Evolutionary conservation across 2,888 invertebrate species (phyloP).

Genomic region (Dolichomitus sp.): DNA sequence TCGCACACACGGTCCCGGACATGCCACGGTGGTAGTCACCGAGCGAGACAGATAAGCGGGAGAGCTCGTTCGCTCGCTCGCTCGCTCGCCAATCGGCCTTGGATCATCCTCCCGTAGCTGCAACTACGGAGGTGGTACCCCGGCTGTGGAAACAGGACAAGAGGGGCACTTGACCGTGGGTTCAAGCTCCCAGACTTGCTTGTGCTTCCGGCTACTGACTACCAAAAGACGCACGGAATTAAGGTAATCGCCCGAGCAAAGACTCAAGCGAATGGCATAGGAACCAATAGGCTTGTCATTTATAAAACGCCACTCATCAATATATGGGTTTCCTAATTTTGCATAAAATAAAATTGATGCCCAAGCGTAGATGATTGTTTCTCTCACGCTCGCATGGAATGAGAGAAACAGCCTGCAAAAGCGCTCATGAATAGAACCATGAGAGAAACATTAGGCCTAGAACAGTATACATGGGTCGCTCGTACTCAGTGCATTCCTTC

Average conservation of each 20-base stretch:
- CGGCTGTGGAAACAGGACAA: constrained; percentile 5
- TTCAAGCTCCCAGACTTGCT: constrained; percentile 75
- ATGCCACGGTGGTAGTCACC: constrained; percentile 71
- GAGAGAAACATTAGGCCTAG: no score
- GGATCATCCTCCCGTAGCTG: constrained; percentile 77
- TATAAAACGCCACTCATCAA: no score
- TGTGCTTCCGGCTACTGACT: constrained; percentile 72
- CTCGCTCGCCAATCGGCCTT: constrained; percentile 78
- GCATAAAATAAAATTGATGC: no score
- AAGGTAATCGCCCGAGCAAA: background rate
- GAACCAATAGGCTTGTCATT: background rate
- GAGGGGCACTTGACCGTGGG: constrained; percentile 59
- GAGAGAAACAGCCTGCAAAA: no score
- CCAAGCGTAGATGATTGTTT: no score
- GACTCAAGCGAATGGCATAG: background rate
- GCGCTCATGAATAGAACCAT: no score
- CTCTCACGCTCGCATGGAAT: no score
- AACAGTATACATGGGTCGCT: no score
- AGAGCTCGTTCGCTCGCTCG: constrained; percentile 34
- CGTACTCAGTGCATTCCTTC: no score
- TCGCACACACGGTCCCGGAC: constrained; percentile 56
- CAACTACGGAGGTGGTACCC: constrained; percentile 73
- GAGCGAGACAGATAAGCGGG: constrained; percentile 56
- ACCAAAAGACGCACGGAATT: constrained; percentile 47
- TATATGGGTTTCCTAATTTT: no score